Evolutionary conservation across 2,113 vertebrate species (phyloP).

Genomic region (Xyrauchen texanus): DNA sequence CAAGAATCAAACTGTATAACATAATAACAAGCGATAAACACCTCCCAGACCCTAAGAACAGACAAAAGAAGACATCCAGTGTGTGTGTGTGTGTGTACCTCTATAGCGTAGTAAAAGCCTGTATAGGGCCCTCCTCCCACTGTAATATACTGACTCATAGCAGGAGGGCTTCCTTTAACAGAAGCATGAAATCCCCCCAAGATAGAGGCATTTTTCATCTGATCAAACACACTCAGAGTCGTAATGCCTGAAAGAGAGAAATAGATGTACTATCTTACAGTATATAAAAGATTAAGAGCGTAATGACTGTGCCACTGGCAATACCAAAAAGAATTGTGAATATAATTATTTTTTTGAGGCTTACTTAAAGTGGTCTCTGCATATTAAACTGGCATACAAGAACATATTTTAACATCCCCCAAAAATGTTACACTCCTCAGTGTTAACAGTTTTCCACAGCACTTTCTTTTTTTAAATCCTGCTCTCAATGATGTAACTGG

Average conservation of each 20-base stretch:
- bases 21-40: too few relatives aligned
- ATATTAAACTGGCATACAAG: too few relatives aligned
- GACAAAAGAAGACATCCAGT: neutral
- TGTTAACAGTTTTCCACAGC: too few relatives aligned
- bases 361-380: too few relatives aligned
- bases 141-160: slow-evolving; percentile 96
- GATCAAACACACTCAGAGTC: slow-evolving; percentile 94
- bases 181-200: slow-evolving; percentile 92
- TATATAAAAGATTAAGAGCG: neutral
- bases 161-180: slow-evolving; percentile 92
- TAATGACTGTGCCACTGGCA: too few relatives aligned
- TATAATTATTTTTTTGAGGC: too few relatives aligned
- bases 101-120: slow-evolving; percentile 95
- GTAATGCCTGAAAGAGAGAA: slow-evolving; percentile 79
- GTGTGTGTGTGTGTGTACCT: slow-evolving; percentile 73
- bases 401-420: too few relatives aligned
- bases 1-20: neutral
- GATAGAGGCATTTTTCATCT: slow-evolving; percentile 98
- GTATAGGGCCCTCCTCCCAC: slow-evolving; percentile 92
- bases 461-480: too few relatives aligned
- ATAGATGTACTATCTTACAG: neutral
- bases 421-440: too few relatives aligned
- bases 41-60: too few relatives aligned
- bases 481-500: too few relatives aligned
- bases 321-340: too few relatives aligned